Conservation (phyloP, 2,888 invertebrate species). For the Argyra leucocephala region DNA sequence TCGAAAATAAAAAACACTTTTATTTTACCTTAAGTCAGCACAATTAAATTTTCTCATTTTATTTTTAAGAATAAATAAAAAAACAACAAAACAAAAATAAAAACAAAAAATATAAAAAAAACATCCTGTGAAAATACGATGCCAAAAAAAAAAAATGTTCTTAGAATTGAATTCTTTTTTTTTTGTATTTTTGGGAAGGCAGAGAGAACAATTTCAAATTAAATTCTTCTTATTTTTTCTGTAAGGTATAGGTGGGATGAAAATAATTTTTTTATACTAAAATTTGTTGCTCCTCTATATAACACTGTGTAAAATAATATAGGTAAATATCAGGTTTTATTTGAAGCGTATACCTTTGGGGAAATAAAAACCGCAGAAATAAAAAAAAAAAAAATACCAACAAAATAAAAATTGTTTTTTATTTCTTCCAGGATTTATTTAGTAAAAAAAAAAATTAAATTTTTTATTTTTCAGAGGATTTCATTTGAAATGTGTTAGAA, state of each 20-base stretch:
- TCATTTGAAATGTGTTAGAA: background rate
- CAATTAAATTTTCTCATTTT: background rate
- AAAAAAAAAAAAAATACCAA: too few relatives aligned
- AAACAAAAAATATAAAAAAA: background rate
- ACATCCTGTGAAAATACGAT: background rate
- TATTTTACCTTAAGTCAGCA: background rate
- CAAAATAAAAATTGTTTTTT: background rate
- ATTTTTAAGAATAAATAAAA: background rate
- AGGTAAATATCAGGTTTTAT: too few relatives aligned
- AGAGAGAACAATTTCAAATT: too few relatives aligned
- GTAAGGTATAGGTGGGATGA: too few relatives aligned
- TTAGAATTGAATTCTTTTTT: background rate
- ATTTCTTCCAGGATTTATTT: too few relatives aligned
- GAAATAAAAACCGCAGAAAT: background rate
- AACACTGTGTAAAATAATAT: too few relatives aligned
- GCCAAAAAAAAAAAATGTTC: background rate
- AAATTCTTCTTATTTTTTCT: too few relatives aligned
- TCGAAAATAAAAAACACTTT: background rate
- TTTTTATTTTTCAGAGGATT: background rate
- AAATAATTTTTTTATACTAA: too few relatives aligned
- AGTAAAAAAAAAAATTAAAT: background rate
- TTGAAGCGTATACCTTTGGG: background rate
- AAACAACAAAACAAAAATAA: background rate
- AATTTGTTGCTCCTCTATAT: too few relatives aligned
- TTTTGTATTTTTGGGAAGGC: too few relatives aligned